Evolutionary conservation across 30 jellyfish, hydroid and myxozoan species (phyloP).

Genomic region (Turritopsis rubra): DNA sequence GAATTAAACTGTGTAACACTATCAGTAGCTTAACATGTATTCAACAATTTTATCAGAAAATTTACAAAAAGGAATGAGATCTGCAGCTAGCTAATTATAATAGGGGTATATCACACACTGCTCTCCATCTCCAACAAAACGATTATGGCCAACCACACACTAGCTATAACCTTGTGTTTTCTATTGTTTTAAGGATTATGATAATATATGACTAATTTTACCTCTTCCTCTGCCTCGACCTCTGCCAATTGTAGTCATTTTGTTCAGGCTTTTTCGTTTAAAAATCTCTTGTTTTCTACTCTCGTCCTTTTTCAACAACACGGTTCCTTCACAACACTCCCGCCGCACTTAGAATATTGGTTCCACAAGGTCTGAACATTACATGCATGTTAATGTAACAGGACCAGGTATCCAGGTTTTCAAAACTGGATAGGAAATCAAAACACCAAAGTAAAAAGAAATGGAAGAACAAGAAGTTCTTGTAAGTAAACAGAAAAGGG

Average conservation of each 20-base stretch:
- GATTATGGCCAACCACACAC: too few relatives aligned
- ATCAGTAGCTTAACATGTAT: too few relatives aligned
- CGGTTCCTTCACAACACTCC: background rate
- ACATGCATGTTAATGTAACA: background rate
- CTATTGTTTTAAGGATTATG: too few relatives aligned
- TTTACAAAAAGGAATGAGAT: too few relatives aligned
- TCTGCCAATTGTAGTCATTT: conserved; percentile 9
- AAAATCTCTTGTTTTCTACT: background rate
- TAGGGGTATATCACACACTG: too few relatives aligned
- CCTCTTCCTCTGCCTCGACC: conserved; percentile 19
- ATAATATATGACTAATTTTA: background rate
- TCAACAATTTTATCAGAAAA: too few relatives aligned
- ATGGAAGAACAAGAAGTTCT: background rate
- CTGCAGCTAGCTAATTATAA: too few relatives aligned
- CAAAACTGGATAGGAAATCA: background rate
- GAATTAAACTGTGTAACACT: too few relatives aligned
- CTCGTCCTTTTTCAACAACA: too few relatives aligned
- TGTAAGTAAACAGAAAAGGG: background rate
- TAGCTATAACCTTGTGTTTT: too few relatives aligned
- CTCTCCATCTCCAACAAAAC: too few relatives aligned
- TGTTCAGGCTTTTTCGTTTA: background rate
- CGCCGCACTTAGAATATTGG: too few relatives aligned
- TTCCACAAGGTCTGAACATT: background rate
- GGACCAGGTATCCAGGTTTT: background rate
- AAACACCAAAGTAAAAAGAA: background rate